phyloP scores from a whole-genome alignment of 2,888 invertebrate genomes.

The Dicycla oo region DNA sequence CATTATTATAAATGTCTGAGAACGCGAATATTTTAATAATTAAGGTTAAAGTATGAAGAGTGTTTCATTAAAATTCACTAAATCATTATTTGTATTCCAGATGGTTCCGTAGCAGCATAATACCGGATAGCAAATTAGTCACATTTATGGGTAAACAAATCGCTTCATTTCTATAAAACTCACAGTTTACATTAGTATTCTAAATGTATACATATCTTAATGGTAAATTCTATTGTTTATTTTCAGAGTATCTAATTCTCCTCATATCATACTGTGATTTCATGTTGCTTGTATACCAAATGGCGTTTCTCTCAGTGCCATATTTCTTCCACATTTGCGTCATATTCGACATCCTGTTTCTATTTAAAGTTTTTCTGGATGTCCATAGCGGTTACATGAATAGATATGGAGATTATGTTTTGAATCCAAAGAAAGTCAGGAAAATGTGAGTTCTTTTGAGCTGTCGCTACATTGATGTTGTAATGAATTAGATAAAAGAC shows the following conservation, averaged over 20 bases:
- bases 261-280: constrained; percentile 84
- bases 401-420: constrained; percentile 87
- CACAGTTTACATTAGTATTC: not conserved
- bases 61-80: not conserved
- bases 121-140: constrained; percentile 82
- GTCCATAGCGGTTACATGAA: constrained; percentile 87
- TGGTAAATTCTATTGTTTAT: not conserved
- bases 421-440: constrained; percentile 83
- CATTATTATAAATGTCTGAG: not conserved
- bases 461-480: not conserved
- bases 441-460: constrained; percentile 77
- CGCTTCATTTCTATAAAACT: not conserved
- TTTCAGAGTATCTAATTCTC: constrained; percentile 85
- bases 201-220: constrained; percentile 5
- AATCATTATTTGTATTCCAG: constrained; percentile 68
- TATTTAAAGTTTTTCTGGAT: constrained; percentile 86
- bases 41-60: not conserved
- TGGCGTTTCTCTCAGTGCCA: constrained; percentile 85
- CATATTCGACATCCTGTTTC: constrained; percentile 81
- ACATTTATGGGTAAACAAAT: constrained; percentile 80
- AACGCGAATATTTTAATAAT: not conserved
- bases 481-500: not conserved
- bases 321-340: constrained; percentile 79
- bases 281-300: constrained; percentile 86
- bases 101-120: constrained; percentile 86